Conservation (phyloP, 92 coral and sea anemone species). For the Paramuricea clavata region DNA sequence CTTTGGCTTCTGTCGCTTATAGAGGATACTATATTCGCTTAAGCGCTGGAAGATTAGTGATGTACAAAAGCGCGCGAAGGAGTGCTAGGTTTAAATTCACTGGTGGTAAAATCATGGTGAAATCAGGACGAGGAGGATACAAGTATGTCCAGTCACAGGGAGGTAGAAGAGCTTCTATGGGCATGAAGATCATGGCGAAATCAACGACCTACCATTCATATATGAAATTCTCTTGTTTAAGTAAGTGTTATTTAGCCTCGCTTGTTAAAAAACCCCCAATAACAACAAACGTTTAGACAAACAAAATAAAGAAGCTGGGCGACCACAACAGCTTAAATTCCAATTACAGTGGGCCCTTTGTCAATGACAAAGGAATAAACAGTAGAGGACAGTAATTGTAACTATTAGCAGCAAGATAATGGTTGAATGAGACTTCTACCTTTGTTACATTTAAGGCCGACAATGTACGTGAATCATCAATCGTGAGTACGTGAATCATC, state of each 20-base stretch:
- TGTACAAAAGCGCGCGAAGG: not conserved
- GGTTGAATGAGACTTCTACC: too few relatives aligned
- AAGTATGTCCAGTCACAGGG: slow-evolving; percentile 1
- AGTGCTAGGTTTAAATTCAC: not conserved
- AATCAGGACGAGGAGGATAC: not conserved
- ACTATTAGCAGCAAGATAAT: too few relatives aligned
- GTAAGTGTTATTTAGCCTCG: not conserved
- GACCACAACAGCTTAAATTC: too few relatives aligned
- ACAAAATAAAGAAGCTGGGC: too few relatives aligned
- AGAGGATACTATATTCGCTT: slow-evolving; percentile 1
- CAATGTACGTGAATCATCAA: too few relatives aligned
- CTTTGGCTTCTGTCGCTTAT: not conserved
- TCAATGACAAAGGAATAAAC: too few relatives aligned
- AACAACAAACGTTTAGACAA: too few relatives aligned
- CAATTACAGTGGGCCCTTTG: too few relatives aligned
- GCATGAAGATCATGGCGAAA: not conserved
- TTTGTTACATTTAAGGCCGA: too few relatives aligned
- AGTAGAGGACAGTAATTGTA: too few relatives aligned
- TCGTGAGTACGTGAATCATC: too few relatives aligned
- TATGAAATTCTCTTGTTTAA: not conserved
- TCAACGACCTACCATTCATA: not conserved
- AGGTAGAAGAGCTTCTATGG: not conserved
- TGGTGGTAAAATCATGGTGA: not conserved
- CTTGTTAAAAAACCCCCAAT: too few relatives aligned
- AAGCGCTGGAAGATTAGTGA: not conserved